These are phyloP conservation scores for Cebus imitator DNA, from an alignment of 2,113 vertebrate species.

Conservation along the genomic window DNA sequence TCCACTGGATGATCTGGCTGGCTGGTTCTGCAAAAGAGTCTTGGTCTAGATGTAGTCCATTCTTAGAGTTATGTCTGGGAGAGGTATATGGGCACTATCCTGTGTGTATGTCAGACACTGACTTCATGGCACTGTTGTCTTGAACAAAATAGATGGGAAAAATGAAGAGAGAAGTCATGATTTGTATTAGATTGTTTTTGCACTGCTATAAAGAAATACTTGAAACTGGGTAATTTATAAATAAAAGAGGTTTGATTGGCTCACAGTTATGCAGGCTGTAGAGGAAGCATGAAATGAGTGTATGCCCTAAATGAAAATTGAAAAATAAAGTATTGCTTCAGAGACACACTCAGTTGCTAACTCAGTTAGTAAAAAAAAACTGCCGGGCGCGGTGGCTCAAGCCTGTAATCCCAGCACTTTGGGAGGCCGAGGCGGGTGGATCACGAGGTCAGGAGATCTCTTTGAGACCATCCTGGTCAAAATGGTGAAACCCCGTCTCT, in stretches of 20 bases:
- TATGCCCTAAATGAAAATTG: not conserved
- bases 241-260: too few species aligned
- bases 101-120: not conserved
- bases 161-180: not conserved
- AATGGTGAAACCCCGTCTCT: too few species aligned
- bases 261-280: too few species aligned
- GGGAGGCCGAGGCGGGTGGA: too few species aligned
- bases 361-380: not conserved
- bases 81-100: fast-evolving
- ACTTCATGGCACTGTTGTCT: not conserved
- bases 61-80: not conserved
- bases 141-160: not conserved
- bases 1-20: fast-evolving
- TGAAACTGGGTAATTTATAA: too few species aligned
- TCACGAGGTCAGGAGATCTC: too few species aligned
- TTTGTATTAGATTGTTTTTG: not conserved
- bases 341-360: not conserved
- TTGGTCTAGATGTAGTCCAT: not conserved
- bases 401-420: too few species aligned
- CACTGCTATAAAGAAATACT: too few species aligned
- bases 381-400: too few species aligned
- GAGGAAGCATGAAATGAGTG: not conserved
- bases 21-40: not conserved
- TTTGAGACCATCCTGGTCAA: too few species aligned
- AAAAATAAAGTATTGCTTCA: not conserved